Evolutionary conservation across 2,888 invertebrate species (phyloP), one percentile per base, ranked within the genome.

Genomic region (Spisula subtruncata): DNA sequence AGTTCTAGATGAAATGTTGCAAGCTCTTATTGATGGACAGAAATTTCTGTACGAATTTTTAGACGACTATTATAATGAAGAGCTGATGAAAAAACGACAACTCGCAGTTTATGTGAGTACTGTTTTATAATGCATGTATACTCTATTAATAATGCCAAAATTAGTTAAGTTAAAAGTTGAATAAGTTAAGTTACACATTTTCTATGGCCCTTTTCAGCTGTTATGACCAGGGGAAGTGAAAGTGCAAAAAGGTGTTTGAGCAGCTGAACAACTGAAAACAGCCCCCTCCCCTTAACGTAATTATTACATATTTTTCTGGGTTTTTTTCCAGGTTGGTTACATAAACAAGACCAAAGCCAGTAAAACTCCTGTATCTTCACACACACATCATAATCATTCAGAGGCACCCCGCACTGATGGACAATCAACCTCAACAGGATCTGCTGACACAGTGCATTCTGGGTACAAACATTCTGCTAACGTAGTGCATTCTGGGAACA

Each of bases 1-100:
- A 29, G 41, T 60, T 18, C 81, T 81, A 16, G 88, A 88, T 14
- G 88, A 90, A 8, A 81, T 54, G 2, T 71, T 87, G 18, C 29
- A 85, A n/a, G 32, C 18, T 1, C 56, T 92, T 1, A n/a, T 92
- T 66, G 80, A 85, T 25, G 92, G 88, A 18, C 92, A 92, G 75
- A 87, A 80, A 25, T 51, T 46, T 66, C 56, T 92, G 25, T 87
- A 83, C 60, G 92, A 92, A 54, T 91, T 87, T 66, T 56, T 92
- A 14, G 92, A 92, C 66, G 92, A 92, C 32, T 92, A 92, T 80
- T 92, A 88, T 83, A 85, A 91, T 41, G 88, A 81, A 12, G 91
- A 91, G 14, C 80, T 92, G 20, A 91, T 92, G 66, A 66, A 75
- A 10, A 71, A 89, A 48, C 54, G 92, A 83, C 92, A 92, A 48